Base-by-base conservation (phyloP, 92 coral and sea anemone genomes). In the Bergia puertoricense region DNA sequence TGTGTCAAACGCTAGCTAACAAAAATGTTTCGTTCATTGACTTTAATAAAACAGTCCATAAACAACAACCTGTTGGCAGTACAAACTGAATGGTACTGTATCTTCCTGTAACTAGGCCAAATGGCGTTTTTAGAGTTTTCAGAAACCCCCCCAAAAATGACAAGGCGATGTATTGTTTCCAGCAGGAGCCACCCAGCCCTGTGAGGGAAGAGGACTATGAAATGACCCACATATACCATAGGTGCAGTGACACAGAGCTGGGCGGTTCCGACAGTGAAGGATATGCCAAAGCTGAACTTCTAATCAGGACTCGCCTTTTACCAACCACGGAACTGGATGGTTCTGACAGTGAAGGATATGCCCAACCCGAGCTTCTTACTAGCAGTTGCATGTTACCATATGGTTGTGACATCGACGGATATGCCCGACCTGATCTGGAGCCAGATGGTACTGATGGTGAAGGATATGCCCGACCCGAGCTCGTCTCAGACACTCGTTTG, bases 191-290 rank as follows among this genome's bases (percentile, higher is more conserved):
- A 9, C 30, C 10, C 18, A 42, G 54, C 56, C 14, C 16, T 41
- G 79, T 14, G n/a, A 67, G 23, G 18, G 76, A 46, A 71, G 86
- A 42, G 6, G 62, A 44, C 10, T 83, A 83, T 38, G 87, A 84
- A 54, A 84, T 69, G 87, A 66, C 36, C 16, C 87, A 69, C 43
- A 46, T 84, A 45, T 84, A 84, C 48, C 87, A 84, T 1, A 84
- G 62, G 74, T 84, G 78, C 22, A 84, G 79, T 23, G 65, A 69
- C 65, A 51, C 67, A 4, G 78, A 69, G 22, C 42, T 11, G n/a
- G 77, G 45, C 41, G 78, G 43, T 9, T 41, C 79, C 23, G 87
- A 84, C 37, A 69, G 85, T 37, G 85, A 80, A 56, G 85, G 72
- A 38, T 80, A 80, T 56, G 67, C 85, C 6, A 54, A 72, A 37